Percentiles rank a stretch among this genome's conserved stretches.
phyloP scores from a whole-genome alignment of 2,888 invertebrate species.

The Pammene fasciana region DNA sequence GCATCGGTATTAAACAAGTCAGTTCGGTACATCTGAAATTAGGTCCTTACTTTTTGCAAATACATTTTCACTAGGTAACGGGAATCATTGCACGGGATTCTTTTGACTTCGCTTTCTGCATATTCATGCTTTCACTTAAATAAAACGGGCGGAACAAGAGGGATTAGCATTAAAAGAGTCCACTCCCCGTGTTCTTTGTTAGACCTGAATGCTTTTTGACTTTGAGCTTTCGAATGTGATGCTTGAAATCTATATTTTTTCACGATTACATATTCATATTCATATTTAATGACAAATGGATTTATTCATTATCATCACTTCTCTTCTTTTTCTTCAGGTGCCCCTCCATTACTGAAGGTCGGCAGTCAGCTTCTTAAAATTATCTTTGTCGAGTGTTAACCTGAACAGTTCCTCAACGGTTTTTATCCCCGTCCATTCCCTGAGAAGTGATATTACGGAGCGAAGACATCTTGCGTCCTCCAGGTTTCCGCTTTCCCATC shows the following conservation, averaged over 20 bases:
- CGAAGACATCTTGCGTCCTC: too few relatives aligned
- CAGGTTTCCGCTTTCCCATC: too few relatives aligned
- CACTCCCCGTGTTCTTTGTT: conserved; percentile 26
- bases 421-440: too few relatives aligned
- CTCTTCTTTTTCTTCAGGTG: too few relatives aligned
- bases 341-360: too few relatives aligned
- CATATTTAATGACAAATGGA: too few relatives aligned
- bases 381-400: too few relatives aligned
- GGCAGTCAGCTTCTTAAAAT: too few relatives aligned
- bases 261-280: neutral
- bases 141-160: conserved; percentile 38
- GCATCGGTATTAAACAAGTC: too few relatives aligned
- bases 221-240: conserved; percentile 1
- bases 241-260: neutral
- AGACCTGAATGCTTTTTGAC: conserved; percentile 14
- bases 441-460: too few relatives aligned
- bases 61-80: neutral
- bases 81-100: conserved; percentile 29
- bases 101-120: conserved; percentile 37
- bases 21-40: neutral
- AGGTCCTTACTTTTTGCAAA: neutral
- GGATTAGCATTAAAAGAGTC: conserved; percentile 40
- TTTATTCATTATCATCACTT: too few relatives aligned
- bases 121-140: conserved; percentile 38
- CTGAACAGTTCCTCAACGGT: too few relatives aligned